Percentiles rank a stretch among this genome's conserved stretches.
phyloP scores from a whole-genome alignment of 1,140 invertebrate species.

The Sarcophaga bullata region DNA sequence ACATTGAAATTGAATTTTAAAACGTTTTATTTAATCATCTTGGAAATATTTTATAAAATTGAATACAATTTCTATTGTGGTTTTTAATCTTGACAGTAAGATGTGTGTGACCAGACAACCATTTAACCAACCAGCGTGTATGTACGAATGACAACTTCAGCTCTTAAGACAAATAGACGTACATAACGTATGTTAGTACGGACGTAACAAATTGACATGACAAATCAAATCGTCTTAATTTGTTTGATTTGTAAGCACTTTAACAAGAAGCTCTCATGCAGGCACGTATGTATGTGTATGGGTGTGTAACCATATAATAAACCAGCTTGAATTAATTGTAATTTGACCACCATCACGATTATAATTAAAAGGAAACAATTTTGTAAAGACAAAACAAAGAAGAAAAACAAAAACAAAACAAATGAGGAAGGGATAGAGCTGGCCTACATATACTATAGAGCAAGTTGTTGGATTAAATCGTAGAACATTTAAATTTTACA shows the following conservation, averaged over 20 bases:
- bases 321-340: conserved; percentile 4
- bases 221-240: too few relatives aligned
- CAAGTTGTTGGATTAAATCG: too few relatives aligned
- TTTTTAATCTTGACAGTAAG: not conserved
- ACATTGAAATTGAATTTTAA: not conserved
- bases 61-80: not conserved
- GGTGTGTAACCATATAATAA: not conserved
- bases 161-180: not conserved
- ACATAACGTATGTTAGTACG: not conserved
- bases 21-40: not conserved
- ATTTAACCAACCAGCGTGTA: not conserved
- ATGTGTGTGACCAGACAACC: not conserved
- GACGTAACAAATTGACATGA: too few relatives aligned
- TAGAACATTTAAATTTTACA: too few relatives aligned
- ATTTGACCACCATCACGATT: conserved; percentile 8
- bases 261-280: too few relatives aligned
- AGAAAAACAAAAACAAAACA: not conserved
- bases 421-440: not conserved
- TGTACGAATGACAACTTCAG: not conserved
- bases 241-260: too few relatives aligned
- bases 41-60: not conserved
- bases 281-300: too few relatives aligned
- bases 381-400: not conserved
- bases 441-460: too few relatives aligned
- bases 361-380: not conserved